A percentile compares a stretch with the other conserved stretches of the same genome.
These are phyloP conservation scores for Columba guinea DNA, from an alignment of 2,797 vertebrate genomes.

Conservation along the genomic window DNA sequence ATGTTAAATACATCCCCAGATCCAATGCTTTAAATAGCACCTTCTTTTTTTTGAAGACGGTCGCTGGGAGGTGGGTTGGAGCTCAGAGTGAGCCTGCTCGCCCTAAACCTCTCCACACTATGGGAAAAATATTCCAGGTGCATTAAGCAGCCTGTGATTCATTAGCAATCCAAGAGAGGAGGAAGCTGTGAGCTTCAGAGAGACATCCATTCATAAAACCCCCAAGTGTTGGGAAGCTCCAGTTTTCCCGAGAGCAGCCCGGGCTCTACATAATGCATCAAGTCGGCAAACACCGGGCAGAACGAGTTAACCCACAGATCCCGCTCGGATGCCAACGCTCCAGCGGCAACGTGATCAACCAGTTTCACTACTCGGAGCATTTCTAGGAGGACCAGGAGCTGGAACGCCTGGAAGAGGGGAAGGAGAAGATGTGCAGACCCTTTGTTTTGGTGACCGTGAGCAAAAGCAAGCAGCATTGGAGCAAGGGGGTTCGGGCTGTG, in stretches of 20 bases:
- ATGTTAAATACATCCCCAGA: not conserved
- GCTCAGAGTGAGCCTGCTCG: not conserved
- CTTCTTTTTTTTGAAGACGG: not conserved
- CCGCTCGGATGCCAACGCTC: not conserved
- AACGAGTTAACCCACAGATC: slow-evolving; percentile 36
- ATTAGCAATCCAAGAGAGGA: not conserved
- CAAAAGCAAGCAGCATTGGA: rapidly evolving
- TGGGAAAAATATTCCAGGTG: not conserved
- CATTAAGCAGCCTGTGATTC: not conserved
- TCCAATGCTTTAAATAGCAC: not conserved
- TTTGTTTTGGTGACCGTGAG: not conserved
- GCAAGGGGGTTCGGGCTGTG: not conserved
- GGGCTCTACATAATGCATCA: not conserved
- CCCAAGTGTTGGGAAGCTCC: not conserved
- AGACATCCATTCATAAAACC: not conserved
- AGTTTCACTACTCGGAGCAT: not conserved
- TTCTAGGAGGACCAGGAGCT: not conserved
- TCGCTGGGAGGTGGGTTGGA: not conserved
- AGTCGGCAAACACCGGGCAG: not conserved
- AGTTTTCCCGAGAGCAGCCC: not conserved
- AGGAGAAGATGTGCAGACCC: not conserved
- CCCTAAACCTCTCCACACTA: not conserved
- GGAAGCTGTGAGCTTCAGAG: not conserved
- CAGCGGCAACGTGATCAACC: not conserved
- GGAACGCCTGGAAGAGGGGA: not conserved